These are phyloP conservation scores for Chromobotia macracanthus DNA, from an alignment of 2,797 vertebrate species.

Conservation along the genomic window DNA sequence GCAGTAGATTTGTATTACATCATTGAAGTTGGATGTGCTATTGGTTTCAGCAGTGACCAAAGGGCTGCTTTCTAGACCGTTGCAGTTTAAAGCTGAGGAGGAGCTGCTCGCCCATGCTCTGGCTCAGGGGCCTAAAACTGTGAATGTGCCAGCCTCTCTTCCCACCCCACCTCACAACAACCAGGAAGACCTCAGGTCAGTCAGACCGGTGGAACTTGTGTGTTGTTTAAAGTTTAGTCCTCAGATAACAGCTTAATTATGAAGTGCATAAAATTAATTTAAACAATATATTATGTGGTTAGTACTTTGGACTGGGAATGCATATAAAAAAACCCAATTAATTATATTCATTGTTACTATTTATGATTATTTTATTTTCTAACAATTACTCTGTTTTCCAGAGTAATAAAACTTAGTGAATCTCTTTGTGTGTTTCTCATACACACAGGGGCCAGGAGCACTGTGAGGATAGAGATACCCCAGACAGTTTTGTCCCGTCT, in stretches of 20 bases:
- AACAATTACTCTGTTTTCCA: too few relatives aligned
- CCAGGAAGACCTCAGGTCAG: slow-evolving; percentile 94
- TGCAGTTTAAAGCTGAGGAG: slow-evolving; percentile 92
- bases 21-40: background rate
- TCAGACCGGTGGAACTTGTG: background rate
- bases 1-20: background rate
- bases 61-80: slow-evolving; percentile 88
- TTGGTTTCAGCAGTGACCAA: slow-evolving; percentile 82
- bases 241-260: too few relatives aligned
- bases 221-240: too few relatives aligned
- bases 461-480: slow-evolving; percentile 89
- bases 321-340: too few relatives aligned
- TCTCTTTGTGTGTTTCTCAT: background rate
- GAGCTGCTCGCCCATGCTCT: slow-evolving; percentile 91
- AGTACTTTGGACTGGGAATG: too few relatives aligned
- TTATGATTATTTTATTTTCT: too few relatives aligned
- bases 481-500: slow-evolving; percentile 96
- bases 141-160: slow-evolving; percentile 96
- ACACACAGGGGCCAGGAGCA: slow-evolving; percentile 88
- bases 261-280: too few relatives aligned
- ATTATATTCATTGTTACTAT: too few relatives aligned
- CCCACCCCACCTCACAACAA: slow-evolving; percentile 98
- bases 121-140: slow-evolving; percentile 94
- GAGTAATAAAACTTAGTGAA: too few relatives aligned
- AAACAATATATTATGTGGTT: too few relatives aligned